These are phyloP conservation scores for Pseudomyrmex cubaensis DNA, from an alignment of 1,140 invertebrate species.

Conservation along the genomic window DNA sequence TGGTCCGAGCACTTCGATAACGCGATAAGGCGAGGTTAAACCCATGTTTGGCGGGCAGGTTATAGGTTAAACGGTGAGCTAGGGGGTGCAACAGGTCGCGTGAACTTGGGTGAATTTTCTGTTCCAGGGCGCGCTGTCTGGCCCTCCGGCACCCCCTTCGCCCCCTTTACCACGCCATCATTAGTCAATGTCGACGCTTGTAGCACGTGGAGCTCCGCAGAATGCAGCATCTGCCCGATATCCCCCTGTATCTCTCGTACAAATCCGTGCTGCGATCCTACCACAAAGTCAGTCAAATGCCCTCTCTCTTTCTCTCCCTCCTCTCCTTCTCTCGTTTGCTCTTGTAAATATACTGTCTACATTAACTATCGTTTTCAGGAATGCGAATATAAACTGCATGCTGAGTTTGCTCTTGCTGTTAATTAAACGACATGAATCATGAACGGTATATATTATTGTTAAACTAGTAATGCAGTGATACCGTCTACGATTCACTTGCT, in stretches of 20 bases:
- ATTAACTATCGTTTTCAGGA: slow-evolving; percentile 19
- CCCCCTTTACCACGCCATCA: slow-evolving; percentile 82
- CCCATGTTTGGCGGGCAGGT: slow-evolving; percentile 85
- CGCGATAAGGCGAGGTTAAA: slow-evolving; percentile 86
- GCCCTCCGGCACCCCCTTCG: slow-evolving; percentile 75
- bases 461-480: not conserved
- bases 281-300: slow-evolving; percentile 55
- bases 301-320: slow-evolving; percentile 4
- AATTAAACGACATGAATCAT: slow-evolving; percentile 1
- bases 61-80: slow-evolving; percentile 85
- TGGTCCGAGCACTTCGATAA: slow-evolving; percentile 82
- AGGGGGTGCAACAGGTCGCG: slow-evolving; percentile 86
- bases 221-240: slow-evolving; percentile 83
- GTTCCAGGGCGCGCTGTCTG: slow-evolving; percentile 82
- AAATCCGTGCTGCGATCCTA: slow-evolving; percentile 70
- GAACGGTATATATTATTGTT: not conserved
- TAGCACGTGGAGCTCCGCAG: slow-evolving; percentile 80
- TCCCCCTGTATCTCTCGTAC: slow-evolving; percentile 77
- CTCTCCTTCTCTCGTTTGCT: not conserved
- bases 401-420: not conserved
- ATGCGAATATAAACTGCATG: not conserved
- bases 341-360: slow-evolving; percentile 3
- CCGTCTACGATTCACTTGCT: not conserved
- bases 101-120: slow-evolving; percentile 86
- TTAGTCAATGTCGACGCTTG: slow-evolving; percentile 85